These are phyloP conservation scores for Sanderia malayensis DNA, from an alignment of 30 jellyfish, hydroid and myxozoan genomes.

Conservation along the genomic window DNA sequence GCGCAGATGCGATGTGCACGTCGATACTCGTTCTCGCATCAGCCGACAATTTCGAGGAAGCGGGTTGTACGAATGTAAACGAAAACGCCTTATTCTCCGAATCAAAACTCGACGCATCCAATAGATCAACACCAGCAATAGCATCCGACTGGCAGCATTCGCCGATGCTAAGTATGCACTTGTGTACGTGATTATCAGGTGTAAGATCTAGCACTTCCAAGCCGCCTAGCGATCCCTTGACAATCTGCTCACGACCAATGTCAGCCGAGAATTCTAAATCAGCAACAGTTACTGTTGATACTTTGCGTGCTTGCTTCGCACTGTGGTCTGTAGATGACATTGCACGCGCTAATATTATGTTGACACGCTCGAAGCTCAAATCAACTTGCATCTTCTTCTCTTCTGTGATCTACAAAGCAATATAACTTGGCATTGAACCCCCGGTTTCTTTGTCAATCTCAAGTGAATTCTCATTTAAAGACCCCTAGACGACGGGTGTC, in stretches of 20 bases:
- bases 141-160: too few species aligned
- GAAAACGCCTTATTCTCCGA: slow-evolving; percentile 68
- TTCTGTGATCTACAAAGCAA: neutral
- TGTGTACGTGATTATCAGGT: slow-evolving; percentile 58
- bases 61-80: slow-evolving; percentile 32
- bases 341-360: slow-evolving; percentile 60
- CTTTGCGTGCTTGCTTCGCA: slow-evolving; percentile 69
- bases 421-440: too few species aligned
- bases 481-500: too few species aligned
- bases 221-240: slow-evolving; percentile 80
- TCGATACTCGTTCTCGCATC: too few species aligned
- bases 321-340: slow-evolving; percentile 21
- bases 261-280: slow-evolving; percentile 76
- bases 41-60: neutral
- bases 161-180: slow-evolving; percentile 68
- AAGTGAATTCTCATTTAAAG: too few species aligned
- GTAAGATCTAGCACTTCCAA: slow-evolving; percentile 66
- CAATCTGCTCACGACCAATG: slow-evolving; percentile 39
- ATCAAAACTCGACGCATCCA: slow-evolving; percentile 12
- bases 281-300: slow-evolving; percentile 73
- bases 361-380: slow-evolving; percentile 44
- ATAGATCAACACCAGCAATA: slow-evolving; percentile 7
- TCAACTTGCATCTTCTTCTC: slow-evolving; percentile 48
- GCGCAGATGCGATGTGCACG: slow-evolving; percentile 88
- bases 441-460: too few species aligned